Conservation (phyloP, 2,797 vertebrate genomes). For the Cyclura pinguis region DNA sequence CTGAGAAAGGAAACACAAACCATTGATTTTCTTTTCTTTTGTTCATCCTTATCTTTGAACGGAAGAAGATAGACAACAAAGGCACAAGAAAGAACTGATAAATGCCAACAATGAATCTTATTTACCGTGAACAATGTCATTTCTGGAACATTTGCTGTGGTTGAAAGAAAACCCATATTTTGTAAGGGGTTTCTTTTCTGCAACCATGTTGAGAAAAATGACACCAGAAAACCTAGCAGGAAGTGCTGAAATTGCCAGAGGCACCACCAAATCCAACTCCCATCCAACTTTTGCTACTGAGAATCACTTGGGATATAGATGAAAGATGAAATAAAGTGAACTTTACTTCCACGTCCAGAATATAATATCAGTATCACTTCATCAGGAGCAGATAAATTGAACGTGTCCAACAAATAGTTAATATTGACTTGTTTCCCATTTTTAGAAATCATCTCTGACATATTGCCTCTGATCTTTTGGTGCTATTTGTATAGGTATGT, state of each 20-base stretch:
- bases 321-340: constrained; percentile 20
- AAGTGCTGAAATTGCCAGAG: neutral
- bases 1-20: neutral
- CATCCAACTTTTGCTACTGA: neutral
- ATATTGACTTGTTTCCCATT: neutral
- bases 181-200: neutral
- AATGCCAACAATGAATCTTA: neutral
- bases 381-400: constrained; percentile 21
- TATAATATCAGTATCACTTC: constrained; percentile 14
- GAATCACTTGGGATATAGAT: constrained; percentile 1
- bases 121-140: neutral
- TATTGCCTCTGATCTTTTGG: neutral
- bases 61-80: neutral
- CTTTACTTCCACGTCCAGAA: constrained; percentile 10
- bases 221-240: neutral
- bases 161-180: neutral
- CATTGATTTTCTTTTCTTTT: neutral
- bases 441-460: too few species aligned
- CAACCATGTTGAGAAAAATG: neutral
- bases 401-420: neutral
- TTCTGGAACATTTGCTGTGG: neutral
- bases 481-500: neutral
- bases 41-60: neutral
- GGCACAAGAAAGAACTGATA: neutral
- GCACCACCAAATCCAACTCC: neutral